Base-by-base conservation (phyloP, 2,888 invertebrate species). In the Lingula anatina region DNA sequence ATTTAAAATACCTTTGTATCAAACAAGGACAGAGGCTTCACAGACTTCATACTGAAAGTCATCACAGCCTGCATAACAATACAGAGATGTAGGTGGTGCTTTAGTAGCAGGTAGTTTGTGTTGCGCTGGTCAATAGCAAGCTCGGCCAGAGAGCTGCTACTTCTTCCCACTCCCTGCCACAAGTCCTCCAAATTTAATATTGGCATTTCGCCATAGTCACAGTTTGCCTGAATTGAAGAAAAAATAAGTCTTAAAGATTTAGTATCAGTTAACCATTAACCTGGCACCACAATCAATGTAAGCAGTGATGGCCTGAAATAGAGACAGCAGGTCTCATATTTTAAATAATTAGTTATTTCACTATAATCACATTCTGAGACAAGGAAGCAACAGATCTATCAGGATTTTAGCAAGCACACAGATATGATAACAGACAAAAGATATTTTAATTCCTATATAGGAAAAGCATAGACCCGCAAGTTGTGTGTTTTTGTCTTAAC, bases 51-150 rank as follows among this genome's bases (percentile, higher is more conserved):
- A 62, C 85, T 85, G 66, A 92, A 89, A 57, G 84, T 83, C 21
- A 89, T 84, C 59, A 91, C 85, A 75, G 90, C 88, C 60, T 87
- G 85, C 48, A 93, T 80, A 1, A 87, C 84, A 55, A 85, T 81
- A 2, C 86, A 84, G 47, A 93, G 80, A 76, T 92, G 89, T 62
- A 86, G 85, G 75, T 93, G 91, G 49, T 91, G 79, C 60, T 86
- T 83, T 7, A 94, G 78, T 56, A 91, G 80, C 60, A 88, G 86
- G 55, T 84, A 84, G 75, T 89, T 87, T 1, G 87, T 85, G 47
- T 81, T 81, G 59, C 85, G 84, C 68, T 89, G 89, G 53, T 86
- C 85, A 53, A 90, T 79, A 0, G 91, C 90, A 40, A 90, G 80
- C 72, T 88, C 86, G 0, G 86, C 85, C 49, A 95, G 79, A 1